Conservation (phyloP, 2,888 invertebrate genomes). For the Iselma pallidipennis region DNA sequence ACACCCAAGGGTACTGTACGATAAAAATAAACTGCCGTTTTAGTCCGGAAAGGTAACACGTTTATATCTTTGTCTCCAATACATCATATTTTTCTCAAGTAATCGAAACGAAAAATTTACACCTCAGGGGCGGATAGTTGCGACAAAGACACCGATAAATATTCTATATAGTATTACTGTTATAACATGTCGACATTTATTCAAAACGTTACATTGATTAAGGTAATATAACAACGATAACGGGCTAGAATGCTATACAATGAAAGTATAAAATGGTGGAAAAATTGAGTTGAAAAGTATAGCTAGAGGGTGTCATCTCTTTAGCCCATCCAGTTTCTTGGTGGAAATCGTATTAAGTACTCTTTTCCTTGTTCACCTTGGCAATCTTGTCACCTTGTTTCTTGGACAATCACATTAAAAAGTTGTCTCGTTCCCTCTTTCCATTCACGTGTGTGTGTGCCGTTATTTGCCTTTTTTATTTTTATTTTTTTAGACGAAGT, state of each 20-base stretch:
- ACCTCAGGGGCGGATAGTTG: conserved; percentile 11
- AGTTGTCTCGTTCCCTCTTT: background rate
- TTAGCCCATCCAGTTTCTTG: background rate
- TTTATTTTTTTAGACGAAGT: background rate
- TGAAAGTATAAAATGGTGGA: background rate
- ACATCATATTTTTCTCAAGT: conserved; percentile 27
- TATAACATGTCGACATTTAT: conserved; percentile 18
- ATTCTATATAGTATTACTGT: background rate
- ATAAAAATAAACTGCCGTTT: conserved; percentile 31
- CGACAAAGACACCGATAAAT: background rate
- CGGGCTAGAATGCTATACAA: background rate
- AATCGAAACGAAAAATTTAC: conserved; percentile 19
- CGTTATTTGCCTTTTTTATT: background rate
- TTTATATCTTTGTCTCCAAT: conserved; percentile 22
- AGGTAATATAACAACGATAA: conserved; percentile 16
- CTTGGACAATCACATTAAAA: background rate
- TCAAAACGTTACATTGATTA: conserved; percentile 20
- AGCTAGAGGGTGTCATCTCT: background rate
- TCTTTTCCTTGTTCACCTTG: background rate
- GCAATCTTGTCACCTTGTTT: conserved; percentile 1
- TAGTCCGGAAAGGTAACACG: conserved; percentile 28
- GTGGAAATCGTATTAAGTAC: background rate
- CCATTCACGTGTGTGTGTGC: background rate
- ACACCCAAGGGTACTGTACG: conserved; percentile 28
- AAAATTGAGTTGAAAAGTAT: background rate